Conservation (phyloP, 2,113 vertebrate species). For the Antechinus flavipes region DNA sequence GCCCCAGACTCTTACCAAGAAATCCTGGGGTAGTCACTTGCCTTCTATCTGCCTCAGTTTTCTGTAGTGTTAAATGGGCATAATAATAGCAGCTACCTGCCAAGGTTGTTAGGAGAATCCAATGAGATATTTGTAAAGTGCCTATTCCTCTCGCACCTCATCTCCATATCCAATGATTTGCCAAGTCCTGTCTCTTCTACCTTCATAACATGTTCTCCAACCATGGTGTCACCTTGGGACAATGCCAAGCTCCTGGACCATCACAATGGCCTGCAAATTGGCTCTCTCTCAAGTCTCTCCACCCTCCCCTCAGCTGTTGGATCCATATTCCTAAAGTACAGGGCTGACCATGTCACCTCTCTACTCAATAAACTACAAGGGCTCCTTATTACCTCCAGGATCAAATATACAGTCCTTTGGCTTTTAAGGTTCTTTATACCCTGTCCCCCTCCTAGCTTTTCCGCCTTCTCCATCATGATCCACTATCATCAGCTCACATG, state of each 20-base stretch:
- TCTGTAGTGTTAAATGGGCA: neutral
- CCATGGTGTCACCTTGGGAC: neutral
- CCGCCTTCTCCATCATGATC: neutral
- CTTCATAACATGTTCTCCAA: neutral
- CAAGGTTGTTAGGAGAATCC: neutral
- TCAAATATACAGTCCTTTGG: neutral
- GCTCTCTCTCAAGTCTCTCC: neutral
- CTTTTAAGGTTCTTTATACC: neutral
- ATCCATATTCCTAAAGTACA: too few relatives aligned
- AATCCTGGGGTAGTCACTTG: neutral
- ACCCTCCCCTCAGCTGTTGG: neutral
- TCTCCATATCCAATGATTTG: neutral
- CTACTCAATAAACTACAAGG: neutral
- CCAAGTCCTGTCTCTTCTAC: neutral
- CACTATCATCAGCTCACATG: too few relatives aligned
- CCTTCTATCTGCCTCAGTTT: neutral
- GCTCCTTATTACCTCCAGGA: neutral
- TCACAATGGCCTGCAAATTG: neutral
- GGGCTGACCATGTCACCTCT: neutral
- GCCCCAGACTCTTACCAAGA: neutral
- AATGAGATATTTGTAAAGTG: neutral
- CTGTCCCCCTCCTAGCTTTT: neutral
- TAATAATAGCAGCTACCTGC: neutral
- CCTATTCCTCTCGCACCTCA: neutral
- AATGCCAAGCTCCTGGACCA: neutral